phyloP scores from a whole-genome alignment of 2,113 vertebrate genomes.

The Lota lota region DNA sequence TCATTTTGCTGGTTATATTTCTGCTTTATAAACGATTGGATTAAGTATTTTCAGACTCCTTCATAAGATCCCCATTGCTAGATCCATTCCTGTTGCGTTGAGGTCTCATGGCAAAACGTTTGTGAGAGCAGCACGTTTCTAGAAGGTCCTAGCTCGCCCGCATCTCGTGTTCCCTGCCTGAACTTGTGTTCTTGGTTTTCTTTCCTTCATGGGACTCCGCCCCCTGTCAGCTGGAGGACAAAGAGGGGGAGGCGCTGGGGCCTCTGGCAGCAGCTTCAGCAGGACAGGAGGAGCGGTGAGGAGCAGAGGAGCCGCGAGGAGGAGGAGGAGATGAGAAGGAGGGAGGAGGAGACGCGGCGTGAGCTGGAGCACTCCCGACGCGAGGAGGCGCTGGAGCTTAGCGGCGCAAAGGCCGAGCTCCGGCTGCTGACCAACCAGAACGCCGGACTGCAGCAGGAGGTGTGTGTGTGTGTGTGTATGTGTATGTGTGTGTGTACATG shows the following conservation, averaged over 20 bases:
- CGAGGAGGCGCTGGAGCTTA: constrained; percentile 76
- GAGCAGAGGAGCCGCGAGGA: constrained; percentile 55
- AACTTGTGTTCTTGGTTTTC: not conserved
- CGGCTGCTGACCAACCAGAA: constrained; percentile 70
- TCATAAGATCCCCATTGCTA: not conserved
- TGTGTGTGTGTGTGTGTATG: constrained; percentile 42
- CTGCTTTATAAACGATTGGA: too few relatives aligned
- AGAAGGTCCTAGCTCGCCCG: too few relatives aligned
- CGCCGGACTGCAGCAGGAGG: constrained; percentile 77
- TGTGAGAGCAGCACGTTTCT: not conserved
- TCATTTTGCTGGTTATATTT: too few relatives aligned
- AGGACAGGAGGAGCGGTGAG: constrained; percentile 63
- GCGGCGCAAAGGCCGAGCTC: constrained; percentile 66
- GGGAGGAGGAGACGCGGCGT: constrained; percentile 48
- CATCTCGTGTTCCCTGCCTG: too few relatives aligned
- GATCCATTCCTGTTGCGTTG: not conserved
- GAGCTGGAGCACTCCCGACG: constrained; percentile 61
- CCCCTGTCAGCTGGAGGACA: constrained; percentile 60
- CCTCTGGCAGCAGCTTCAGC: constrained; percentile 68
- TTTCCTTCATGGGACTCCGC: not conserved
- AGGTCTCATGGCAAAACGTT: not conserved
- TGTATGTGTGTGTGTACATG: constrained; percentile 18
- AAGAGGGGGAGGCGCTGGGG: constrained; percentile 63
- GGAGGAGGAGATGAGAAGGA: constrained; percentile 60
- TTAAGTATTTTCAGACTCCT: too few relatives aligned